Conservation (phyloP, 2,797 vertebrate genomes). For the Merluccius polli region DNA sequence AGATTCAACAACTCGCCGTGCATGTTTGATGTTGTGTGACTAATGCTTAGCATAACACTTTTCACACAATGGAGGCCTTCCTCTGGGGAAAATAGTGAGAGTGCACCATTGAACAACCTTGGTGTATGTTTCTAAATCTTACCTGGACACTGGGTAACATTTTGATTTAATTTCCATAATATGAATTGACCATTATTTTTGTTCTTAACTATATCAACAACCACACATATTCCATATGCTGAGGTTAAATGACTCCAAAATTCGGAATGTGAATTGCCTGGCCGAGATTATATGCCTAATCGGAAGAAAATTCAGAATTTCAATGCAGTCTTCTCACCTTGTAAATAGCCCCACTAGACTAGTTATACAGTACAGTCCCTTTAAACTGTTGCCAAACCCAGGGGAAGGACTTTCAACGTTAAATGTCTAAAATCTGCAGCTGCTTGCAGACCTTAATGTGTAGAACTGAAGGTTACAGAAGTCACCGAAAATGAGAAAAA, state of each 20-base stretch:
- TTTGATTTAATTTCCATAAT: neutral
- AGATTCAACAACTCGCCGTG: neutral
- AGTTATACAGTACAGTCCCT: neutral
- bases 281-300: neutral
- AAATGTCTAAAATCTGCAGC: neutral
- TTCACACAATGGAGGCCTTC: slow-evolving; percentile 44
- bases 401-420: neutral
- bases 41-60: slow-evolving; percentile 57
- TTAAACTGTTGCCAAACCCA: neutral
- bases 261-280: neutral
- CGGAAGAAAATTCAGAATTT: neutral
- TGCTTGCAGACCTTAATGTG: neutral
- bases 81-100: slow-evolving; percentile 66
- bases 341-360: neutral
- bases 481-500: slow-evolving; percentile 17
- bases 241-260: neutral
- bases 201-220: too few relatives aligned
- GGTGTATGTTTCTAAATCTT: slow-evolving; percentile 25
- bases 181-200: neutral
- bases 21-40: slow-evolving; percentile 33
- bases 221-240: too few relatives aligned
- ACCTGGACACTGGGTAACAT: neutral
- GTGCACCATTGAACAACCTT: slow-evolving; percentile 44
- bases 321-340: neutral
- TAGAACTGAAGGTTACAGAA: neutral